Conservation (phyloP, 2,888 invertebrate species). For the Eledona agricola region DNA sequence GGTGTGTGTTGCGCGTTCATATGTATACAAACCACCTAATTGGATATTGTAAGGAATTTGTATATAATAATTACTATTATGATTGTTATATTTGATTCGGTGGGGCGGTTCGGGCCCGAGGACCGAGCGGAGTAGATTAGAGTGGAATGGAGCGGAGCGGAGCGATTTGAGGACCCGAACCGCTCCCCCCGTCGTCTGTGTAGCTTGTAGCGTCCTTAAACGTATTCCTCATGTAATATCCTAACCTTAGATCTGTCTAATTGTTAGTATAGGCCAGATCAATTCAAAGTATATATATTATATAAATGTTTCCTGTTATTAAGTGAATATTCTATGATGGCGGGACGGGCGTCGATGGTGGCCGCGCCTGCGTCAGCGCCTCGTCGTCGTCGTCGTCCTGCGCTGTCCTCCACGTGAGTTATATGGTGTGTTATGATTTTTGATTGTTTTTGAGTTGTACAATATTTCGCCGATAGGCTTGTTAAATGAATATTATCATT, state of each 20-base stretch:
- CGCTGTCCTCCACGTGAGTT: slow-evolving; percentile 55
- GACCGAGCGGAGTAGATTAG: slow-evolving; percentile 4
- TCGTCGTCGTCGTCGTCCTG: slow-evolving; percentile 11
- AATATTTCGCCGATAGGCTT: slow-evolving; percentile 60
- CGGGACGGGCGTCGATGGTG: slow-evolving; percentile 48
- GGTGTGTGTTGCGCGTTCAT: slow-evolving; percentile 55
- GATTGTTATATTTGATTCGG: slow-evolving; percentile 47
- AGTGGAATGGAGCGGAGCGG: too few relatives aligned
- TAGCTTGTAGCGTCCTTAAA: slow-evolving; percentile 60
- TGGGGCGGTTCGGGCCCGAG: slow-evolving; percentile 40
- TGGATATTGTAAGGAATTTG: slow-evolving; percentile 60
- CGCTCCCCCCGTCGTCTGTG: slow-evolving; percentile 54
- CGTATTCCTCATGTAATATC: slow-evolving; percentile 60
- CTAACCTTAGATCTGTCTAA: slow-evolving; percentile 61
- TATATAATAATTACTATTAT: slow-evolving; percentile 62
- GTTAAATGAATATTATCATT: slow-evolving; percentile 61
- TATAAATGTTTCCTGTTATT: slow-evolving; percentile 65
- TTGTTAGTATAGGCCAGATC: slow-evolving; percentile 62
- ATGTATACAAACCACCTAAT: slow-evolving; percentile 60
- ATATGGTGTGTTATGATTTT: slow-evolving; percentile 60
- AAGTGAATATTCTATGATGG: slow-evolving; percentile 62
- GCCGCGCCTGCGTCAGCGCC: slow-evolving; percentile 15
- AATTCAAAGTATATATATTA: slow-evolving; percentile 62
- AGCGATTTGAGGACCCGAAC: slow-evolving; percentile 17
- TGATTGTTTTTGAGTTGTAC: slow-evolving; percentile 54